Evolutionary conservation across 2,113 vertebrate species (phyloP).

Genomic region (Casuarius casuarius): DNA sequence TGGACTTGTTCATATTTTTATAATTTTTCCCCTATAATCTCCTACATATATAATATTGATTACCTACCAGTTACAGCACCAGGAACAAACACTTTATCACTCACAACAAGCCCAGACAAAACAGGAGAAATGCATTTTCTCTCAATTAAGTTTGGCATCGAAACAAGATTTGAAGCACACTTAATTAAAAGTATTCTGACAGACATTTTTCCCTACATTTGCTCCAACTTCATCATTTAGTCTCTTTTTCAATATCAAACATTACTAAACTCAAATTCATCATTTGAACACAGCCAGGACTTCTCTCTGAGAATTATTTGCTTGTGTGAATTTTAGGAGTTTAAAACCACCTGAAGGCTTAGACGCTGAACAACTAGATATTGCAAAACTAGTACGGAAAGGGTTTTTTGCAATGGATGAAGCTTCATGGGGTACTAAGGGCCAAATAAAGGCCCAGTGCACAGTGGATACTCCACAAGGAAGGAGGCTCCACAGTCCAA

Average conservation of each 20-base stretch:
- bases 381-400: not conserved
- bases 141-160: not conserved
- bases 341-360: not conserved
- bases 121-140: not conserved
- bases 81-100: not conserved
- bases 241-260: not conserved
- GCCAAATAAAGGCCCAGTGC: not conserved
- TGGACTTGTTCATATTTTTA: not conserved
- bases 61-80: not conserved
- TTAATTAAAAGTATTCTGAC: not conserved
- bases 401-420: not conserved
- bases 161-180: not conserved
- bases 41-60: not conserved
- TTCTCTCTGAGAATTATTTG: not conserved
- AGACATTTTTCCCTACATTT: not conserved
- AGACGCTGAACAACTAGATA: rapidly evolving
- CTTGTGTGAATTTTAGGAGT: not conserved
- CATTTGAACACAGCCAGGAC: not conserved
- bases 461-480: not conserved
- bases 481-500: not conserved
- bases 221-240: not conserved
- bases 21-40: not conserved
- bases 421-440: not conserved
- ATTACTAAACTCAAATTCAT: not conserved
- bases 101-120: not conserved